Conservation (phyloP, 2,797 vertebrate genomes). For the Dipus sagitta region DNA sequence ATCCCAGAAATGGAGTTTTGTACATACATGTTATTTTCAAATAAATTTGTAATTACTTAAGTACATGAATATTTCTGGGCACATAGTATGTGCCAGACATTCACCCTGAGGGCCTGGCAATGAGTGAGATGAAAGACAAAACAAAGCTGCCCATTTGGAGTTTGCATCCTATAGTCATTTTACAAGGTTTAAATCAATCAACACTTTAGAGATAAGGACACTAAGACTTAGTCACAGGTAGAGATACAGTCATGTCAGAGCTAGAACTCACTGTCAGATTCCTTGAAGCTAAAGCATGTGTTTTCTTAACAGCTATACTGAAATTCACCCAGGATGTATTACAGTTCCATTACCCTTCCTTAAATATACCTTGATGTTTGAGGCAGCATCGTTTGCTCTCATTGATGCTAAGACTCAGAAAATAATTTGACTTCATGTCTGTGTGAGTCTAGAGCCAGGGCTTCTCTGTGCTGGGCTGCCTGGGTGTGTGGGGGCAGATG, state of each 20-base stretch:
- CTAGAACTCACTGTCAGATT: neutral
- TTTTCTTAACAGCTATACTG: neutral
- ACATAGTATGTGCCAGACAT: neutral
- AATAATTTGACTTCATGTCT: neutral
- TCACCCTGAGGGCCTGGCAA: neutral
- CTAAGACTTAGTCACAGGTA: neutral
- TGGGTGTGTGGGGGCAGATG: neutral
- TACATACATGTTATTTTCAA: neutral
- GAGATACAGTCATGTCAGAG: neutral
- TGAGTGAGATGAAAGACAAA: neutral
- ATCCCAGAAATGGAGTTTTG: neutral
- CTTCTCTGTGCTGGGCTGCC: neutral
- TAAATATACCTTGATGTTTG: neutral
- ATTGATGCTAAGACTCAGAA: neutral
- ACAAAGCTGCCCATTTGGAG: neutral
- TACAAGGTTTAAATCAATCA: neutral
- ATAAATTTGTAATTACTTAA: neutral
- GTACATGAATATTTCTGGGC: neutral
- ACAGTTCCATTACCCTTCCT: neutral
- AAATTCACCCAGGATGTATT: neutral
- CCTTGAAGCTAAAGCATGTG: neutral
- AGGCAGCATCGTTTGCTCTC: neutral
- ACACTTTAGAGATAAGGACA: neutral
- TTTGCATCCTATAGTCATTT: neutral
- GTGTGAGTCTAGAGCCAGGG: neutral